Evolutionary conservation across 2,888 invertebrate species (phyloP).

Genomic region (Apamea sordens): DNA sequence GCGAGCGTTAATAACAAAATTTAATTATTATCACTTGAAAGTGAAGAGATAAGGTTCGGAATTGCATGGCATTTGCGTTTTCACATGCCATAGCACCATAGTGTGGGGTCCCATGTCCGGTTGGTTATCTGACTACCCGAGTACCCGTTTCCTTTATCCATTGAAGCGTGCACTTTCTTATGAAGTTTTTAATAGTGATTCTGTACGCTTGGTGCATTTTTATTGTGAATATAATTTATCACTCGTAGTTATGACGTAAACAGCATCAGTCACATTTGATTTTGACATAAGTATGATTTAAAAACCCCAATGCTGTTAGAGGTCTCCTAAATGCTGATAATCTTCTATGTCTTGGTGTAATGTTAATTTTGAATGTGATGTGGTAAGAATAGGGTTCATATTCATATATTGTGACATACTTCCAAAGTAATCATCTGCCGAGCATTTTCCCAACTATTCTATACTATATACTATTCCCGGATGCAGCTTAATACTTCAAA

Average conservation of each 20-base stretch:
- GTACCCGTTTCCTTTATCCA: conserved; percentile 71
- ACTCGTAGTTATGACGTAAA: background rate
- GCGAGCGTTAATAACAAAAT: conserved; percentile 71
- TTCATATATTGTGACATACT: background rate
- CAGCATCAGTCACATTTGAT: background rate
- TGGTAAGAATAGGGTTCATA: background rate
- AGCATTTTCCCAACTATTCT: no score
- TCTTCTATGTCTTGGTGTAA: background rate
- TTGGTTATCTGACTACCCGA: conserved; percentile 66
- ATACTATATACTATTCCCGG: no score
- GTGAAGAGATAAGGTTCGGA: conserved; percentile 63
- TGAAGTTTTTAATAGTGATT: conserved; percentile 21
- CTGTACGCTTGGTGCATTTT: background rate
- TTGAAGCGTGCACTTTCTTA: conserved; percentile 62
- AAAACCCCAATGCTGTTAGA: background rate
- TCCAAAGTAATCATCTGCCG: background rate
- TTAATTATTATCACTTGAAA: conserved; percentile 60
- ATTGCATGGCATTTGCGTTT: conserved; percentile 58
- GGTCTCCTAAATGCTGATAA: background rate
- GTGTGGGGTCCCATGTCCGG: conserved; percentile 66
- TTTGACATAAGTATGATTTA: background rate
- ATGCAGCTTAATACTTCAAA: background rate
- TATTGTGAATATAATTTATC: conserved; percentile 1
- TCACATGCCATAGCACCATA: conserved; percentile 53
- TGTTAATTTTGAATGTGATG: background rate